Conservation (phyloP, 2,113 vertebrate species). For the Psilopogon haemacephalus region DNA sequence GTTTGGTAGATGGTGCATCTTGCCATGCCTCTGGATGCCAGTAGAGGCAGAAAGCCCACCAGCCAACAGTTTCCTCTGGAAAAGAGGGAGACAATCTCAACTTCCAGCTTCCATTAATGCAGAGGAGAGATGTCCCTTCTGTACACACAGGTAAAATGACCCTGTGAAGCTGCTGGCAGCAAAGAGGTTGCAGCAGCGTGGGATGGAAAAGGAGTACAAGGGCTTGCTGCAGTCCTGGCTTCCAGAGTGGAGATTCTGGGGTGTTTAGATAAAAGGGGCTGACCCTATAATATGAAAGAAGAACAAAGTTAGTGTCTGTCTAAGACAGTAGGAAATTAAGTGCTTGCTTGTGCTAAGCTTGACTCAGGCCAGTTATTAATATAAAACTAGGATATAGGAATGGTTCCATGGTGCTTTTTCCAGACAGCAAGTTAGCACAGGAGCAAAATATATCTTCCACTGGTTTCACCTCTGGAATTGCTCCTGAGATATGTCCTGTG, state of each 20-base stretch:
- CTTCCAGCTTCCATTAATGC: not conserved
- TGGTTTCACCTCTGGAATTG: constrained; percentile 25
- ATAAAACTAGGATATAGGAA: constrained; percentile 1
- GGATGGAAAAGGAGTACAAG: not conserved
- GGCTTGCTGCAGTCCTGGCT: not conserved
- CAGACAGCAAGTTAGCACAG: not conserved
- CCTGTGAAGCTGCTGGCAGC: not conserved
- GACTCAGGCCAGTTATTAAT: constrained; percentile 25
- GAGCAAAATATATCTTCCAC: constrained; percentile 5
- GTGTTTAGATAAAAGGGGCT: not conserved
- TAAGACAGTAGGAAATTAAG: constrained; percentile 19
- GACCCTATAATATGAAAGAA: not conserved
- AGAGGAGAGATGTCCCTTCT: not conserved
- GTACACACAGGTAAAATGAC: not conserved
- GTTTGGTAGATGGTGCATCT: not conserved
- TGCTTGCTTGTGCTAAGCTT: not conserved
- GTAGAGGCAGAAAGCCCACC: not conserved
- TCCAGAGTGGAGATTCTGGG: not conserved
- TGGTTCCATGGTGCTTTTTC: not conserved
- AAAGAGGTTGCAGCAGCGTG: not conserved
- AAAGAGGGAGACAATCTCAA: not conserved
- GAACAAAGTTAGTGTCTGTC: constrained; percentile 2
- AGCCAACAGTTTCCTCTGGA: not conserved
- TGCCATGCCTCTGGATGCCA: not conserved
- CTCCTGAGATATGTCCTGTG: not conserved